A percentile compares a stretch with the other conserved stretches of the same genome.
Evolutionary conservation across 2,888 invertebrate species (phyloP).

Genomic region (Pandemis heparana): DNA sequence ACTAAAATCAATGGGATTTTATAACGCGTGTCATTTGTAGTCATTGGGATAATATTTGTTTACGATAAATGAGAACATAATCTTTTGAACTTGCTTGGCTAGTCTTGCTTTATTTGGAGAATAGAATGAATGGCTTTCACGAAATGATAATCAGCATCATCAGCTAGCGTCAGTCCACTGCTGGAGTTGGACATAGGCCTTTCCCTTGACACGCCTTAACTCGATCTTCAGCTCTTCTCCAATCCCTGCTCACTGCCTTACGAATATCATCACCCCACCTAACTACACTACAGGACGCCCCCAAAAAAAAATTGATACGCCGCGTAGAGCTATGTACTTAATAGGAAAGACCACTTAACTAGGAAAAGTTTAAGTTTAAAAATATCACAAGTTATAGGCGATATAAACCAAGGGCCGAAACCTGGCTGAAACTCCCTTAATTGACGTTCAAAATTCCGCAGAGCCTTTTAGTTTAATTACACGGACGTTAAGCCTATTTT

Average conservation of each 20-base stretch:
- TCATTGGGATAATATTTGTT: conserved; percentile 9
- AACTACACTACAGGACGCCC: too few relatives aligned
- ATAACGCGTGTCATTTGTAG: conserved; percentile 7
- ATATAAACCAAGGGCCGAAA: neutral
- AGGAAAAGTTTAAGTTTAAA: neutral
- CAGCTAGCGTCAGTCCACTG: too few relatives aligned
- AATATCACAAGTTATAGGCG: neutral
- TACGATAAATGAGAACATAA: neutral
- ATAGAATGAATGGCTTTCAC: neutral
- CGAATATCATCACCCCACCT: too few relatives aligned
- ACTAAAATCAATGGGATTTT: conserved; percentile 13
- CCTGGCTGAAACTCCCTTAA: neutral
- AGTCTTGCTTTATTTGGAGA: neutral
- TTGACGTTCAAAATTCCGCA: neutral
- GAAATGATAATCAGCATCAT: too few relatives aligned
- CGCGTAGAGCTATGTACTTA: neutral
- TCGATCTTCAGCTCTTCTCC: too few relatives aligned
- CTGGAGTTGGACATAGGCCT: too few relatives aligned
- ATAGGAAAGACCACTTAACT: neutral
- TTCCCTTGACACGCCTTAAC: too few relatives aligned
- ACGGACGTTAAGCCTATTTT: conserved; percentile 7
- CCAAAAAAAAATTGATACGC: too few relatives aligned
- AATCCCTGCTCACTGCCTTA: too few relatives aligned
- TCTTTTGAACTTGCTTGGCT: neutral
- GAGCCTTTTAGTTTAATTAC: conserved; percentile 8